These are phyloP conservation scores for Perca flavescens DNA, from an alignment of 2,113 vertebrate species.

Conservation along the genomic window DNA sequence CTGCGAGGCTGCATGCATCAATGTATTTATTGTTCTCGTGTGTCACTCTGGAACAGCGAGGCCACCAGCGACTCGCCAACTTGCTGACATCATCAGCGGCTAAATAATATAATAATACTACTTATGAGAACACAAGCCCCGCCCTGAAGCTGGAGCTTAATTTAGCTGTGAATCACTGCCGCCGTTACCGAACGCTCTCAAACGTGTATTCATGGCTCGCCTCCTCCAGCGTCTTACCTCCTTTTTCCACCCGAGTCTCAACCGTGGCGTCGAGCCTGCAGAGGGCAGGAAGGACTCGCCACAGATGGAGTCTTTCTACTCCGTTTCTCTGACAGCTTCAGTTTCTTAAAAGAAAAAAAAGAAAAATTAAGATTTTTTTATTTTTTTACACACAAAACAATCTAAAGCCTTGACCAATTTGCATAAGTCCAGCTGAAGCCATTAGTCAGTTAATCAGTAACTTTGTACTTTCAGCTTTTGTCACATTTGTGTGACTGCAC, in stretches of 20 bases:
- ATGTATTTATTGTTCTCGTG: slow-evolving; percentile 66
- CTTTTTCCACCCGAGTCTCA: slow-evolving; percentile 73
- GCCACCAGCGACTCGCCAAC: slow-evolving; percentile 67
- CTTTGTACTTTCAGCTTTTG: too few relatives aligned
- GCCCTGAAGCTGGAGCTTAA: slow-evolving; percentile 71
- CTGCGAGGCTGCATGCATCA: slow-evolving; percentile 56
- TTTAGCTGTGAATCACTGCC: slow-evolving; percentile 80
- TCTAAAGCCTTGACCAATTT: too few relatives aligned
- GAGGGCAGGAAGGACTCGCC: neutral
- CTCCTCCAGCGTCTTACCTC: slow-evolving; percentile 74
- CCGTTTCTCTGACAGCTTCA: too few relatives aligned
- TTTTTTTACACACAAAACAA: too few relatives aligned
- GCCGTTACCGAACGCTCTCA: slow-evolving; percentile 75
- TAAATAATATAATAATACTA: slow-evolving; percentile 61
- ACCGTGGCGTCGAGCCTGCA: slow-evolving; percentile 29
- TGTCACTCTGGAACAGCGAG: slow-evolving; percentile 64
- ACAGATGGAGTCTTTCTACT: too few relatives aligned
- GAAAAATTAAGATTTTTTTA: too few relatives aligned
- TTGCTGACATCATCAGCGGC: slow-evolving; percentile 76
- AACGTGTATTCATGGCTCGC: slow-evolving; percentile 74
- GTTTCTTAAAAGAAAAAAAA: too few relatives aligned
- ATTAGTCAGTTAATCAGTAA: too few relatives aligned
- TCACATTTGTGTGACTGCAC: too few relatives aligned
- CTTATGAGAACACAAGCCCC: slow-evolving; percentile 73
- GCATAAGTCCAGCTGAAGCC: too few relatives aligned